Percentiles rank a stretch among this genome's conserved stretches.
phyloP scores from a whole-genome alignment of 30 jellyfish, hydroid and myxozoan species.

The Aurelia sp. region DNA sequence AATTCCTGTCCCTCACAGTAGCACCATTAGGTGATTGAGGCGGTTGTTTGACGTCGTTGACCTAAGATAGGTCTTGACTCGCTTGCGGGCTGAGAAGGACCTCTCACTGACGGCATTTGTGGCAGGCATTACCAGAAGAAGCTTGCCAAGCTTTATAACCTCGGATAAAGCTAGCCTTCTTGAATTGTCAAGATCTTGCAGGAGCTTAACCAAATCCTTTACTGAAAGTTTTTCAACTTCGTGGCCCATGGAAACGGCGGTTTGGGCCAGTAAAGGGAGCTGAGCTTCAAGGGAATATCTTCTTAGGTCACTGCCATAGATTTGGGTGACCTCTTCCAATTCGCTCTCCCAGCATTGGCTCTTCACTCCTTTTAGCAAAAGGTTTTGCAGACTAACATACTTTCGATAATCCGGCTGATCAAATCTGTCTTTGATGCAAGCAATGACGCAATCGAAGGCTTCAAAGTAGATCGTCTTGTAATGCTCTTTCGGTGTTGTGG shows the following conservation, averaged over 20 bases:
- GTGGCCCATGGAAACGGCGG: constrained; percentile 19
- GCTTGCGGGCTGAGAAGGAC: too few relatives aligned
- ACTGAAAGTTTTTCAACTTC: constrained; percentile 8
- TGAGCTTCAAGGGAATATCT: constrained; percentile 7
- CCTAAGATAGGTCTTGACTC: too few relatives aligned
- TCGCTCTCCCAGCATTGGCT: constrained; percentile 10
- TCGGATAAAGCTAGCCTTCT: background rate
- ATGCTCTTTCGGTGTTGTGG: constrained; percentile 21
- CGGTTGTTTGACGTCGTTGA: too few relatives aligned
- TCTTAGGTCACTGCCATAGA: background rate
- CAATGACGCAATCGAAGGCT: constrained; percentile 20
- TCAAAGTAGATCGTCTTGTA: constrained; percentile 27
- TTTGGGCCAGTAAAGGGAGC: constrained; percentile 8
- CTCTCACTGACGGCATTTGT: constrained; percentile 47
- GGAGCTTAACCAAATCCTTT: background rate
- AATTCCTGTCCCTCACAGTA: too few relatives aligned
- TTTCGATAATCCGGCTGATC: constrained; percentile 46
- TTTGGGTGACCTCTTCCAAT: background rate
- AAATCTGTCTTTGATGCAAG: constrained; percentile 56
- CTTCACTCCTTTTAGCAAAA: background rate
- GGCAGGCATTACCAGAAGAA: constrained; percentile 56
- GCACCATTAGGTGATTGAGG: too few relatives aligned
- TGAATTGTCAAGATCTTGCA: background rate
- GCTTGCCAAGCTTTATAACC: background rate
- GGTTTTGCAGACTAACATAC: constrained; percentile 7